These are phyloP conservation scores for Tyrannus savana DNA, from an alignment of 2,113 vertebrate genomes.

Conservation along the genomic window DNA sequence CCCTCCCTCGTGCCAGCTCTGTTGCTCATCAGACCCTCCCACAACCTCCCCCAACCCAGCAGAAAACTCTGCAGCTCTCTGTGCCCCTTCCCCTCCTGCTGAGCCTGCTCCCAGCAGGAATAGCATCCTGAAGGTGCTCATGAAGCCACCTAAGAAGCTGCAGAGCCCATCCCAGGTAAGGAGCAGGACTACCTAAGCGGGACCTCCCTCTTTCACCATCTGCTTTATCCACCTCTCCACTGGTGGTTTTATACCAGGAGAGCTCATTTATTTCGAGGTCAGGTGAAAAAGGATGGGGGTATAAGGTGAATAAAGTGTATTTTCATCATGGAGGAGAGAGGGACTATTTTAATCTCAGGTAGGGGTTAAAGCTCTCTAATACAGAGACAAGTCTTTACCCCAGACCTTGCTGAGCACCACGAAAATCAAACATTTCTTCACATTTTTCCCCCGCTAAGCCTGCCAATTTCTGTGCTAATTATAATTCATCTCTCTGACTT, in stretches of 20 bases:
- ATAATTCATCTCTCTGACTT: conserved; percentile 32
- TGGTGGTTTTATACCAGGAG: not conserved
- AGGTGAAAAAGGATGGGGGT: not conserved
- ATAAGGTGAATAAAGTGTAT: not conserved
- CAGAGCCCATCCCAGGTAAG: not conserved
- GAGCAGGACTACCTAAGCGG: not conserved
- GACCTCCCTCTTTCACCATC: not conserved
- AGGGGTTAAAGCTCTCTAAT: not conserved
- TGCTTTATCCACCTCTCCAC: not conserved
- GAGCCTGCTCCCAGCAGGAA: not conserved
- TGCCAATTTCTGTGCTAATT: conserved; percentile 51
- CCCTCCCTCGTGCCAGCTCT: not conserved
- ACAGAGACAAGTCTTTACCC: not conserved
- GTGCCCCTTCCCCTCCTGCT: not conserved
- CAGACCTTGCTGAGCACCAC: not conserved
- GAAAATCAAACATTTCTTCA: not conserved
- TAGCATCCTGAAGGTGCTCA: rapidly evolving
- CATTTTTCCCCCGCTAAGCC: not conserved
- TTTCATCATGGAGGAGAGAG: not conserved
- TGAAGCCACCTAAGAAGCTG: not conserved
- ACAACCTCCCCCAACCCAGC: not conserved
- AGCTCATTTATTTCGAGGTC: not conserved
- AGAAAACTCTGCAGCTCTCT: not conserved
- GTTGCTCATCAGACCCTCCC: conserved; percentile 26
- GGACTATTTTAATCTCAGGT: not conserved